Evolutionary conservation across 2,113 vertebrate genomes (phyloP), one percentile per base, ranked within the genome.

Genomic region (Okapia johnstoni): DNA sequence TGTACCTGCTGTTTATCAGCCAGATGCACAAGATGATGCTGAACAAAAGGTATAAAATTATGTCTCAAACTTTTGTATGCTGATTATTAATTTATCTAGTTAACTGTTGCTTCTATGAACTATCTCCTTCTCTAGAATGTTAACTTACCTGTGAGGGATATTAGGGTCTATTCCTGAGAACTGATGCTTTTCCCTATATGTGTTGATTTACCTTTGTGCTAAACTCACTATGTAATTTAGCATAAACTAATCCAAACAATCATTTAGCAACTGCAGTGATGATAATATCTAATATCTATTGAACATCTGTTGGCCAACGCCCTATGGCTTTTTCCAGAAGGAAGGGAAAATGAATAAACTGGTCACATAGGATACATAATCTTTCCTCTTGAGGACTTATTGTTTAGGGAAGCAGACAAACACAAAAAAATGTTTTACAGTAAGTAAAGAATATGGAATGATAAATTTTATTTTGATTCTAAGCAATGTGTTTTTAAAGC

Each of bases 41-140:
- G 88, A 97, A 90, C 55, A 86, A 95, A 98, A 97, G 98, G 97
- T 98, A 97, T 92, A 58, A 87, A 50, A 40, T 61, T 77, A 43
- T 57, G 2, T 83, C 52, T 66, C 36, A 61, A 77, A 81, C 9
- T 93, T 94, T 80, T 83, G 1, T 52, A 50, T 50, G 66, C 30
- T 93, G 36, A 40, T 83, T 89, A 85, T 43, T 85, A 48, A 26
- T 83, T 83, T 70, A 48, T 43, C 25, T 87, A 8, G 16, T 40
- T 70, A 63, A 80, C 81, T 88, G 92, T 52, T 30, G 48, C 40
- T 63, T 87, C 57, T n/a, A 1, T 87, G 7, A 55, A 5, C 11
- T 9, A 1, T 86, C 11, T 80, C 13, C 14, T 93, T 88, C 36
- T 52, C 84, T 52, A 48, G 6, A 2, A 40, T 46, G 2, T 6